These are phyloP conservation scores for Physocephala rufipes DNA, from an alignment of 2,888 invertebrate species.

Conservation along the genomic window DNA sequence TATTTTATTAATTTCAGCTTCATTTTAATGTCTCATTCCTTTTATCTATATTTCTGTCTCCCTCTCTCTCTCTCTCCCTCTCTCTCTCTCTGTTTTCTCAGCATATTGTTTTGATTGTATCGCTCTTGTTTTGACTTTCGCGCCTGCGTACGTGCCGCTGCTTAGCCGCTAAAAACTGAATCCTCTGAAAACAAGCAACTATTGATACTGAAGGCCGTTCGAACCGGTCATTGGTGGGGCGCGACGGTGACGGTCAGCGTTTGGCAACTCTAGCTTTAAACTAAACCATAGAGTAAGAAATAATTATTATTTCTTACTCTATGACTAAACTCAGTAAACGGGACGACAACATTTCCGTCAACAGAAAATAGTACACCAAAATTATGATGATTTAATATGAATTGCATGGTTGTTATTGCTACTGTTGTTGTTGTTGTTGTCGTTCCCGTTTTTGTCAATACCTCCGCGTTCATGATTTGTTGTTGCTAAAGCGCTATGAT, in stretches of 20 bases:
- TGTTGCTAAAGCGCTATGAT: too few relatives aligned
- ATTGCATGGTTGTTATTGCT: constrained; percentile 3
- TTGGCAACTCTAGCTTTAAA: neutral
- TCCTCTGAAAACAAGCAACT: neutral
- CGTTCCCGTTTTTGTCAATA: neutral
- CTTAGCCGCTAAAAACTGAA: neutral
- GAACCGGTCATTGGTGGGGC: neutral
- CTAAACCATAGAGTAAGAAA: neutral
- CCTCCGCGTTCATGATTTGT: neutral
- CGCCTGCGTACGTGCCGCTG: constrained; percentile 26
- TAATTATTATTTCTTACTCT: neutral
- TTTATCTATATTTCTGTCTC: neutral
- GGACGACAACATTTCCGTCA: constrained; percentile 1
- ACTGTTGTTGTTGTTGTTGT: constrained; percentile 16
- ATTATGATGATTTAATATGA: constrained; percentile 4
- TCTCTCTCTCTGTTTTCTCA: neutral
- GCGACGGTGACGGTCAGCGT: neutral
- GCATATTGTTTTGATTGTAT: neutral
- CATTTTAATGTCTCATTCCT: neutral
- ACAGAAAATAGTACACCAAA: neutral
- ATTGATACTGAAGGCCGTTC: neutral
- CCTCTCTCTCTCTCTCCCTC: constrained; percentile 1
- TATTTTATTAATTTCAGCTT: neutral
- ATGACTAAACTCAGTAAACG: neutral
- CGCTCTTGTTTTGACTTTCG: neutral